A percentile compares a stretch with the other conserved stretches of the same genome.
These are phyloP conservation scores for Oreochromis tanganicae DNA, from an alignment of 2,113 vertebrate genomes.

Conservation along the genomic window DNA sequence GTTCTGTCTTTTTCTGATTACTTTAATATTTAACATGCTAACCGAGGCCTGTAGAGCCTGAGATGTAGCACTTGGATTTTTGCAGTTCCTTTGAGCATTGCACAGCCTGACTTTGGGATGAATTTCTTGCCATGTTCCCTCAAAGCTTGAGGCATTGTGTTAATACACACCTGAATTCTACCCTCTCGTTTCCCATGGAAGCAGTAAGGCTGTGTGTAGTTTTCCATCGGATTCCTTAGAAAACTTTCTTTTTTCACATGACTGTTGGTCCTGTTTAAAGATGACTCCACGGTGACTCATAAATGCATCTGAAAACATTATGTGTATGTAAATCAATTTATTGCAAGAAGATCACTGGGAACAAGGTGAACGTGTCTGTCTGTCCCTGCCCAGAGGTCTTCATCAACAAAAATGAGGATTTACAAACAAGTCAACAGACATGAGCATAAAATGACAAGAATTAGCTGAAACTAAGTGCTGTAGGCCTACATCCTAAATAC, in stretches of 20 bases:
- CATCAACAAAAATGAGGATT: constrained; percentile 48
- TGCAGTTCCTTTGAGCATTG: background rate
- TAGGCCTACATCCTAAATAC: constrained; percentile 51
- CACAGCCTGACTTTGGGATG: accelerated
- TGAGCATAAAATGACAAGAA: constrained; percentile 47
- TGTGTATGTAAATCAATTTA: constrained; percentile 64
- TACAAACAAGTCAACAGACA: constrained; percentile 57
- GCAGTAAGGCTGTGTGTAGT: background rate
- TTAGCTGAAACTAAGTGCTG: constrained; percentile 39
- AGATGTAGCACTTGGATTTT: background rate
- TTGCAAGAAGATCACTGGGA: constrained; percentile 56
- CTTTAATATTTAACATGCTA: background rate
- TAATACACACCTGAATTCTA: background rate
- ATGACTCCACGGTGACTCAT: background rate
- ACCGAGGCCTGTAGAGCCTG: background rate
- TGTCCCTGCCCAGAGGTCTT: constrained; percentile 32
- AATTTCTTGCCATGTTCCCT: accelerated
- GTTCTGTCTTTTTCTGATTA: background rate
- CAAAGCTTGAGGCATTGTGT: background rate
- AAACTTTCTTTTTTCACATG: background rate
- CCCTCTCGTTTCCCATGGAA: background rate
- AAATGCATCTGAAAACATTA: background rate
- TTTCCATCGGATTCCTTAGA: background rate
- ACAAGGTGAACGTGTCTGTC: background rate
- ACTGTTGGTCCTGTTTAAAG: background rate